phyloP scores from a whole-genome alignment of 2,797 vertebrate genomes.

The Acanthis flammea region DNA sequence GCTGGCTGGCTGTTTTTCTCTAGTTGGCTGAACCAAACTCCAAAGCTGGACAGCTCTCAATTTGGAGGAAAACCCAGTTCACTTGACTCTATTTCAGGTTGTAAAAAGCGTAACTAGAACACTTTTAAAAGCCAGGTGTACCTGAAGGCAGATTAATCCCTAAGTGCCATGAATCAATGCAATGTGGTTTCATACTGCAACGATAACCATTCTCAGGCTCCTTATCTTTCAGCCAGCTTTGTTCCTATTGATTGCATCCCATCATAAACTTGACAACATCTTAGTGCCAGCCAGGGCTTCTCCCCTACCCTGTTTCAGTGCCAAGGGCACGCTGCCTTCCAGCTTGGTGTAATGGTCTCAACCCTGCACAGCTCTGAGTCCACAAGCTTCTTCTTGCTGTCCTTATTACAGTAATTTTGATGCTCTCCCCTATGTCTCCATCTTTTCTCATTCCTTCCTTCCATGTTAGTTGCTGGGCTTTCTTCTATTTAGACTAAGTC shows the following conservation, averaged over 20 bases:
- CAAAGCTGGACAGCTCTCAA: not conserved
- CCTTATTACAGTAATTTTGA: not conserved
- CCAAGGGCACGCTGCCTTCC: rapidly evolving
- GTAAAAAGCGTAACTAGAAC: not conserved
- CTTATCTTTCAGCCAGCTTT: conserved; percentile 13
- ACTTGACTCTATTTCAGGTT: not conserved
- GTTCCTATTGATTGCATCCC: not conserved
- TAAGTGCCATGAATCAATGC: not conserved
- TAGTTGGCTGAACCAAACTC: not conserved
- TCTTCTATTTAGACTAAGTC: not conserved
- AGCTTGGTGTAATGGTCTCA: not conserved
- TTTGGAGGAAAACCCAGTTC: not conserved
- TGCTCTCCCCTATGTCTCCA: not conserved
- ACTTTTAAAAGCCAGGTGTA: not conserved
- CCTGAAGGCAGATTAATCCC: conserved; percentile 13
- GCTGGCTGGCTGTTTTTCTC: not conserved
- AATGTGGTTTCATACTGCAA: not conserved
- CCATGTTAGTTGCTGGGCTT: not conserved
- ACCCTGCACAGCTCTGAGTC: not conserved
- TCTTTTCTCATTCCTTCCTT: not conserved
- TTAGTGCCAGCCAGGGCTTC: not conserved
- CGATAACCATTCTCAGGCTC: not conserved
- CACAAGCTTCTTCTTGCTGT: not conserved
- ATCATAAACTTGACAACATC: not conserved
- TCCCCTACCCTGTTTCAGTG: not conserved